Conservation (phyloP, 2,797 vertebrate species). For the Odontamblyopus lacepedii region DNA sequence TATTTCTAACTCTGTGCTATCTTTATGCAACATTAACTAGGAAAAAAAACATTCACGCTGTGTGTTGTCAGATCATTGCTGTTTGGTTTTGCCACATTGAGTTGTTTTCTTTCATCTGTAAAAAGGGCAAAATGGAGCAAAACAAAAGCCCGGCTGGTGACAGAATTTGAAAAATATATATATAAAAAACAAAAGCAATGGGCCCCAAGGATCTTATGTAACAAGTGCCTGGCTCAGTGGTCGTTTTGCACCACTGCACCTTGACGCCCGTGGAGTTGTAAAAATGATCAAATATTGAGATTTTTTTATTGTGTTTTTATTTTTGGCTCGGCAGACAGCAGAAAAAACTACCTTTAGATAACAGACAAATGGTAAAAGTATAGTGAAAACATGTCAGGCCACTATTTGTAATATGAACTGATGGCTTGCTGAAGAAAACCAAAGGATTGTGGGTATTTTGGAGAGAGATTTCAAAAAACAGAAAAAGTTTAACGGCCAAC, state of each 20-base stretch:
- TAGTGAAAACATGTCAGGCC: slow-evolving; percentile 72
- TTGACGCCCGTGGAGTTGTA: slow-evolving; percentile 29
- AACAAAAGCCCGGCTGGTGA: slow-evolving; percentile 16
- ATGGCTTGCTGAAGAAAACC: slow-evolving; percentile 66
- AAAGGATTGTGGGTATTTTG: slow-evolving; percentile 66
- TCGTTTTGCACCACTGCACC: slow-evolving; percentile 37
- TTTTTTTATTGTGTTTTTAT: slow-evolving; percentile 30
- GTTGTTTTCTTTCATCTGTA: neutral
- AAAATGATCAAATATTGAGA: slow-evolving; percentile 14
- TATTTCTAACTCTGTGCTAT: neutral
- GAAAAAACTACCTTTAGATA: slow-evolving; percentile 45
- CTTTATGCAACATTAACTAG: slow-evolving; percentile 14
- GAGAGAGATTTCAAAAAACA: slow-evolving; percentile 1
- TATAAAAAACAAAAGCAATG: neutral
- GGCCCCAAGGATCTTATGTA: slow-evolving; percentile 17
- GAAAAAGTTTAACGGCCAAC: slow-evolving; percentile 35
- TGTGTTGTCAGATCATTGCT: slow-evolving; percentile 16
- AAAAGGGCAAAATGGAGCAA: neutral
- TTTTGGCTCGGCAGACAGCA: slow-evolving; percentile 52
- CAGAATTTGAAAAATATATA: neutral
- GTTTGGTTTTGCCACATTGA: slow-evolving; percentile 16
- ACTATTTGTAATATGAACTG: slow-evolving; percentile 77
- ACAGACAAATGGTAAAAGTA: slow-evolving; percentile 53
- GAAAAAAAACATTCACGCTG: slow-evolving; percentile 25
- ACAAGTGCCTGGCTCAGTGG: slow-evolving; percentile 37